Evolutionary conservation across 2,888 invertebrate genomes (phyloP), one percentile per base, ranked within the genome.

Genomic region (Ptychoptera contaminata): DNA sequence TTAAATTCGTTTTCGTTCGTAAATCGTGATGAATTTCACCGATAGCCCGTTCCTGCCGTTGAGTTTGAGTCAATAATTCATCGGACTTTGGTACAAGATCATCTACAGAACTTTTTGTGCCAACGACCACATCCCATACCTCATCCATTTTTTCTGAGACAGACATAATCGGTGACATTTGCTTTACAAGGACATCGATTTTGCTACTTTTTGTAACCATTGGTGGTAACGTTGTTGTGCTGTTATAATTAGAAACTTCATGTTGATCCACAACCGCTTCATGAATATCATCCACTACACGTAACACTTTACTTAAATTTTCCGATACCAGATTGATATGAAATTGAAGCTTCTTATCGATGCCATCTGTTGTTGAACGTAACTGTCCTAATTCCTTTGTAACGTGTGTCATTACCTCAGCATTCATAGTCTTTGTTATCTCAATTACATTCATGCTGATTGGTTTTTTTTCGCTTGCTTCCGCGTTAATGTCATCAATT

Each of bases 111-210:
- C 82, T 85, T 59, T 88, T 88, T 3, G 87, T 87, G 11, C 87
- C 87, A 1, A 87, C 85, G 10, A 88, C 85, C 5, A 87, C 85
- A 58, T 85, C 82, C 87, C 87, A 88, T 4, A 88, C 86, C 63
- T 88, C 84, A 55, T 88, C 87, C 85, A 88, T 87, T 64, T 87
- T 87, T 58, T 86, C 85, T 0, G 86, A 83, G 1, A 87, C 86
- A 44, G 79, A 80, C 57, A 86, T 77, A 68, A 87, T 85, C 1
- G 88, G 87, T 51, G 79, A 77, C 59, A 87, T 86, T 65, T 85
- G 82, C 56, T 82, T 79, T 1, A 83, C 82, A 30, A 88, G 70
- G 4, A 74, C 77, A 63, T 88, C 86, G 50, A 87, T 76, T 67
- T 86, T 88, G 58, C 79, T 86, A 11, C 72, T 70, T 55, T 74